Evolutionary conservation across 2,113 vertebrate genomes (phyloP).

Genomic region (Recurvirostra avosetta): DNA sequence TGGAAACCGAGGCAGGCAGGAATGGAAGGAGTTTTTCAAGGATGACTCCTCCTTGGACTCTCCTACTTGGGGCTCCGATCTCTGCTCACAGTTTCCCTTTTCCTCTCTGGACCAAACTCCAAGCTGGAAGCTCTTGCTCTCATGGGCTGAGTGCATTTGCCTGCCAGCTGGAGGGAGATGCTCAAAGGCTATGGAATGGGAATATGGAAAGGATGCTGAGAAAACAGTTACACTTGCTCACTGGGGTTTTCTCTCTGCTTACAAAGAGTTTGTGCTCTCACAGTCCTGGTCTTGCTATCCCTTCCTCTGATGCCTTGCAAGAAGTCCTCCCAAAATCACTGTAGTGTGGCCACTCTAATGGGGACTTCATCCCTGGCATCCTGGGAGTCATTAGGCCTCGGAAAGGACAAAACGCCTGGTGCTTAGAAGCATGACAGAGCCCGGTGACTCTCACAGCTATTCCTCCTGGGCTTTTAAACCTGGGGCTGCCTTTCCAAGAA

Average conservation of each 20-base stretch:
- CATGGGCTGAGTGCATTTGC: conserved; percentile 2
- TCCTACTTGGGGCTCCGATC: conserved; percentile 56
- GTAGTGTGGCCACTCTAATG: neutral
- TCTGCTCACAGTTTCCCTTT: conserved; percentile 67
- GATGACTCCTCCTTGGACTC: conserved; percentile 59
- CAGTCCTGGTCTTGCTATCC: neutral
- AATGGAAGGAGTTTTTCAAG: conserved; percentile 72
- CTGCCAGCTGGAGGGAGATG: conserved; percentile 43
- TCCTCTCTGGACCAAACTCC: conserved; percentile 56
- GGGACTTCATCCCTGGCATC: neutral
- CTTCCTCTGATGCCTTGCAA: neutral
- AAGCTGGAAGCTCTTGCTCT: conserved; percentile 51
- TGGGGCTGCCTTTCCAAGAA: neutral
- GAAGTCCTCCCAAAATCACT: neutral
- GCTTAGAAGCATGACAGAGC: neutral
- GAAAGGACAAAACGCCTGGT: neutral
- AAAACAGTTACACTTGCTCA: conserved; percentile 43
- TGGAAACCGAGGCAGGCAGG: conserved; percentile 62
- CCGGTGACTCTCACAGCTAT: neutral
- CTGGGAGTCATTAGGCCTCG: neutral
- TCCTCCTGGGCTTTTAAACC: neutral
- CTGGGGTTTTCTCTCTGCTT: conserved; percentile 51
- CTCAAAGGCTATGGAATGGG: conserved; percentile 40
- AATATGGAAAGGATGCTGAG: conserved; percentile 64
- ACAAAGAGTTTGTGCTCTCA: neutral